Conservation (phyloP, 2,113 vertebrate genomes). For the Anoura caudifer region DNA sequence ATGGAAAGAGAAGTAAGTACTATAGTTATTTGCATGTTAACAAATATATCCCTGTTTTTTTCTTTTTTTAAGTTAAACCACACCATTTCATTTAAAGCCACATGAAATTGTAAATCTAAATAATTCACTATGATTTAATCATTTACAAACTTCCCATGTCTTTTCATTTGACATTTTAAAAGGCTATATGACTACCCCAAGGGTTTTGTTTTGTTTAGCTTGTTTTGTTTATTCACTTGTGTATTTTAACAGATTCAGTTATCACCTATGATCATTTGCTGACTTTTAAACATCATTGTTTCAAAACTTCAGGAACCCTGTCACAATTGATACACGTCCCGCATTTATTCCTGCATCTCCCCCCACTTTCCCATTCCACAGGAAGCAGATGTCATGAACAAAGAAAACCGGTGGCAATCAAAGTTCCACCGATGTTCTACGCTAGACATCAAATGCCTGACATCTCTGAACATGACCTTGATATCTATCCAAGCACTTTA, state of each 20-base stretch:
- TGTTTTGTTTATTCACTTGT: background rate
- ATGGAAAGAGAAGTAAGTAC: background rate
- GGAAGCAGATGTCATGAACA: slow-evolving; percentile 73
- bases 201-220: background rate
- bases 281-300: slow-evolving; percentile 29
- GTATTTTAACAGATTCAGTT: background rate
- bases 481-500: slow-evolving; percentile 40
- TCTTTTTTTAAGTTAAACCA: background rate
- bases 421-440: slow-evolving; percentile 51
- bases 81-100: background rate
- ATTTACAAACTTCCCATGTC: background rate
- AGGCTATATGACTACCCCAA: background rate
- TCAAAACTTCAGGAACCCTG: slow-evolving; percentile 30
- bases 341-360: slow-evolving; percentile 39
- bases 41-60: background rate
- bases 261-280: background rate
- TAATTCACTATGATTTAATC: background rate
- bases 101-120: background rate
- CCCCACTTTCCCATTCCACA: slow-evolving; percentile 20
- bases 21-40: background rate
- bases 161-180: background rate
- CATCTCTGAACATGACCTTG: slow-evolving; percentile 66
- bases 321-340: slow-evolving; percentile 55
- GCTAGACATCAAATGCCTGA: slow-evolving; percentile 46
- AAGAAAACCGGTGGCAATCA: slow-evolving; percentile 62